phyloP scores from a whole-genome alignment of 2,797 vertebrate species.

The Emydoidea blandingii region DNA sequence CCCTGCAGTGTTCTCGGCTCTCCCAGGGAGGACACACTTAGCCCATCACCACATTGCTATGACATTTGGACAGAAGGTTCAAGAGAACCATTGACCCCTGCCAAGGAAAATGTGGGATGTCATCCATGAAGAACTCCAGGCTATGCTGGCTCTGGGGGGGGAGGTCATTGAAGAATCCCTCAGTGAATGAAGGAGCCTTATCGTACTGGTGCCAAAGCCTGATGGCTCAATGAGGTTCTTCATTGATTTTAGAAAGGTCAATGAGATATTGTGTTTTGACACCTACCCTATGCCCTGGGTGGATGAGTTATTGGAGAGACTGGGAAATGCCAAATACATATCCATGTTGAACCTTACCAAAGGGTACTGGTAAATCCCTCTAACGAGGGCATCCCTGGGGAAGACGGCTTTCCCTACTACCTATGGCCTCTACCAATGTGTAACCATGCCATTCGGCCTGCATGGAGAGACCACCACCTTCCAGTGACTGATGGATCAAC shows the following conservation, averaged over 20 bases:
- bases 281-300: background rate
- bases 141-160: background rate
- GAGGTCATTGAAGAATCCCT: background rate
- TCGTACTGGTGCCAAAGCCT: background rate
- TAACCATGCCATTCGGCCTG: background rate
- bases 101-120: background rate
- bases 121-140: no score
- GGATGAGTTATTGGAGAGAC: background rate
- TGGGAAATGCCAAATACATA: background rate
- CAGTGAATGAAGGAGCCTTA: background rate
- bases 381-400: background rate
- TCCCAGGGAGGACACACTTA: background rate
- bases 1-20: background rate
- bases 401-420: background rate
- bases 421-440: background rate
- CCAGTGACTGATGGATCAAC: background rate
- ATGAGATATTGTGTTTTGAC: background rate
- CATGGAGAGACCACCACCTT: background rate
- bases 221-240: background rate
- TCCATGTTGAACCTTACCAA: background rate
- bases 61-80: background rate
- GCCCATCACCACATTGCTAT: background rate
- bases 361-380: no score
- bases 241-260: background rate
- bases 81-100: background rate